Evolutionary conservation across 1,140 invertebrate genomes (phyloP), one percentile per base, ranked within the genome.

Genomic region (Phocides pigmalion): DNA sequence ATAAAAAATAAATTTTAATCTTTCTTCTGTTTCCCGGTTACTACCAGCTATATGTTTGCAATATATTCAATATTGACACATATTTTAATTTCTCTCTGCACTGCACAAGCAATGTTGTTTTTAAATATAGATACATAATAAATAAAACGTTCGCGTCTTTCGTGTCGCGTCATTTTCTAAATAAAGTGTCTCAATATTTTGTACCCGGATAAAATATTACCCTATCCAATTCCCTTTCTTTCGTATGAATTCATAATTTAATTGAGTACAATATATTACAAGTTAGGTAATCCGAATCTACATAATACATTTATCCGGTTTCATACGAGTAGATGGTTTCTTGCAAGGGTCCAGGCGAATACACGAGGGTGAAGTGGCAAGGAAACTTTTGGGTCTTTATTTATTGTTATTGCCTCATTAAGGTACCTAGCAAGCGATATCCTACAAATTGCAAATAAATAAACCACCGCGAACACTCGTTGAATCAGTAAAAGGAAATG

Each of bases 371-470:
- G 82, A 81, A 81, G 79, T 78, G 76, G 82, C 76, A 82, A 87
- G 82, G 83, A 87, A 90, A 90, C 80, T 90, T 90, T 90, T 87
- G 88, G 87, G 89, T 86, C 89, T 81, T 89, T 91, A 91, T 91
- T 91, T 91, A 91, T 91, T 91, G 87, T 91, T 91, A 91, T 91
- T 85, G 74, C 87, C 84, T 91, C 87, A 89, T 90, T 90, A 90
- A 85, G 84, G 86, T 86, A 84, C 82, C 81, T 83, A 88, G 76
- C 74, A 81, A 82, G 80, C 81, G 84, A 90, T 90, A 90, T 87
- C 82, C 82, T 79, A 88, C 88, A 88, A 90, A 90, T 90, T 89
- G 84, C 88, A 87, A 88, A 89, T 89, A 89, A 88, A 90, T 90
- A 89, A 84, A 87, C 81, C 78, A 74, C 75, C 76, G 61, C 68